Percentiles rank a stretch among this genome's conserved stretches.
phyloP scores from a whole-genome alignment of 2,888 invertebrate genomes.

The Cartodere bifasciata region DNA sequence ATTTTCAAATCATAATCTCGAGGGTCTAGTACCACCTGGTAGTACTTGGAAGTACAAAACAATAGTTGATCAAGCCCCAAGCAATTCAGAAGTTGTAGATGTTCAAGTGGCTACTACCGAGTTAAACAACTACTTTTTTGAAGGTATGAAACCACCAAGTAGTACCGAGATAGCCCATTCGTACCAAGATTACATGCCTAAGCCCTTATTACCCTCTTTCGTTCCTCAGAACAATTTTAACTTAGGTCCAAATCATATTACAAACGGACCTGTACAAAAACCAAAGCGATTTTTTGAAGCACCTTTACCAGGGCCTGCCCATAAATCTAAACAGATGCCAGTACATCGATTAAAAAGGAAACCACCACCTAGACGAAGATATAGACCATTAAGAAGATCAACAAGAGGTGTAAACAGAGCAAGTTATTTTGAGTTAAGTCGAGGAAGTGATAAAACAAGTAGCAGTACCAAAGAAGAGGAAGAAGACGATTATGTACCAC shows the following conservation, averaged over 20 bases:
- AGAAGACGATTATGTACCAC: slow-evolving; percentile 32
- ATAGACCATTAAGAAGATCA: slow-evolving; percentile 14
- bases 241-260: background rate
- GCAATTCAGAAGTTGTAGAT: slow-evolving; percentile 12
- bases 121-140: slow-evolving; percentile 27
- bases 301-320: too few species aligned
- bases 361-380: background rate
- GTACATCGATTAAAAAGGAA: too few species aligned
- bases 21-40: slow-evolving; percentile 25
- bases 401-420: slow-evolving; percentile 22
- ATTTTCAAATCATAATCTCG: too few species aligned
- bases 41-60: slow-evolving; percentile 20
- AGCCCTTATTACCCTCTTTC: too few species aligned
- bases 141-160: slow-evolving; percentile 31
- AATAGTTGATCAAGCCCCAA: slow-evolving; percentile 17
- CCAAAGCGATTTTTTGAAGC: too few species aligned
- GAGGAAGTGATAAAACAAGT: slow-evolving; percentile 21
- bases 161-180: slow-evolving; percentile 20
- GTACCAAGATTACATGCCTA: slow-evolving; percentile 25
- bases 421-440: slow-evolving; percentile 23
- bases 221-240: too few species aligned
- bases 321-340: too few species aligned
- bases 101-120: too few species aligned
- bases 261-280: too few species aligned
- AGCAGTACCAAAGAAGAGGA: slow-evolving; percentile 12